Conservation (phyloP, 2,797 vertebrate species). For the Lophotriccus pileatus region DNA sequence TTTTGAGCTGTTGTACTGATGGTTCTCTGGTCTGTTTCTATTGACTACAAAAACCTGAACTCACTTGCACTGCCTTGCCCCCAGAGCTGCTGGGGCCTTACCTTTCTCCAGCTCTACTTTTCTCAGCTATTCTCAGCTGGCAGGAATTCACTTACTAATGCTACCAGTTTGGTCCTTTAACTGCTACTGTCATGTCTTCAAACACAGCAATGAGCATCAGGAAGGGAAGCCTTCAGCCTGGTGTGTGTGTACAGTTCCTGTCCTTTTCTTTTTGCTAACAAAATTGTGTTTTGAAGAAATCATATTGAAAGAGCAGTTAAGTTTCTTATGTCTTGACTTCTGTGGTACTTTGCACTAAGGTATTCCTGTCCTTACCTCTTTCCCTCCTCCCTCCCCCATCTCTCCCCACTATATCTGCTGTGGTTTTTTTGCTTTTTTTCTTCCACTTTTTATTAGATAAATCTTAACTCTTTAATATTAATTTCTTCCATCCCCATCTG, state of each 20-base stretch:
- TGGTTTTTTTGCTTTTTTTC: neutral
- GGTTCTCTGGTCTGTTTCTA: neutral
- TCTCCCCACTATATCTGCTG: neutral
- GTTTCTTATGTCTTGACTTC: neutral
- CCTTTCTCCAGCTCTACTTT: neutral
- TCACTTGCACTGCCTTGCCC: neutral
- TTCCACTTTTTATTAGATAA: neutral
- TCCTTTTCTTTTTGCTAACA: neutral
- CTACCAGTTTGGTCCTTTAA: neutral
- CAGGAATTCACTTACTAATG: neutral
- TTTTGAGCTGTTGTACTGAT: neutral
- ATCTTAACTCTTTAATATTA: neutral
- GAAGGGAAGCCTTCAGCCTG: neutral
- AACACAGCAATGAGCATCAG: neutral
- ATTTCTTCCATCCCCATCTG: neutral
- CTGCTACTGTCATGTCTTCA: neutral
- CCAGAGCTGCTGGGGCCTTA: neutral
- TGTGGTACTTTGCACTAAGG: neutral
- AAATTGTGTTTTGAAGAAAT: neutral
- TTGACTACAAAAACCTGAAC: neutral
- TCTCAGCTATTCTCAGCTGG: neutral
- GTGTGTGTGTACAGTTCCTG: neutral
- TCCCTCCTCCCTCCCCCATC: neutral
- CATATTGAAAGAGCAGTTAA: neutral
- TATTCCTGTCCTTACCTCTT: neutral